Conservation (phyloP, 2,888 invertebrate genomes). For the Watsonalla binaria region DNA sequence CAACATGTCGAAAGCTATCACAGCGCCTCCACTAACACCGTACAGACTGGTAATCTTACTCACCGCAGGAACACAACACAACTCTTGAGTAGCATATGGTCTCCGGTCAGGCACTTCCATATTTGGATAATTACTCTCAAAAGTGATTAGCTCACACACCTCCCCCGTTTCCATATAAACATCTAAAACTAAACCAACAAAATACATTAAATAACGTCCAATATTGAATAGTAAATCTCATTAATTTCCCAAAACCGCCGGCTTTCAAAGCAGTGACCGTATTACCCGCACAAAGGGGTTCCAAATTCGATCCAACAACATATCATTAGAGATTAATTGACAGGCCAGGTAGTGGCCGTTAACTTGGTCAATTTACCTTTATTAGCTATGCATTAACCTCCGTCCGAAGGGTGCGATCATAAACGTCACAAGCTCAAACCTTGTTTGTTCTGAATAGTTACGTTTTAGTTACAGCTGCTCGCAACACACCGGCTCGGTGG, state of each 20-base stretch:
- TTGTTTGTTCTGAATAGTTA: neutral
- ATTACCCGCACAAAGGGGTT: neutral
- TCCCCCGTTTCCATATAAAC: neutral
- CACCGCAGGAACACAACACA: too few relatives aligned
- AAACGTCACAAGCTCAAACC: conserved; percentile 1
- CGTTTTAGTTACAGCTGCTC: neutral
- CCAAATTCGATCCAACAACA: neutral
- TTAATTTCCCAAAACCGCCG: neutral
- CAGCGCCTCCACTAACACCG: too few relatives aligned
- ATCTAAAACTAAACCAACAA: neutral
- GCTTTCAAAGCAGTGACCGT: neutral
- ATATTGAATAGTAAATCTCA: neutral
- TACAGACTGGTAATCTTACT: too few relatives aligned
- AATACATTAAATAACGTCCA: neutral
- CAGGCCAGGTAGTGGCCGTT: neutral
- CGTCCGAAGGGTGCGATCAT: neutral
- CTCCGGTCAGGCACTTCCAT: too few relatives aligned
- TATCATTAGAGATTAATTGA: conserved; percentile 1
- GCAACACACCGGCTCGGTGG: too few relatives aligned
- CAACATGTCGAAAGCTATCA: too few relatives aligned
- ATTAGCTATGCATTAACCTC: conserved; percentile 21
- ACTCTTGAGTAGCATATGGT: too few relatives aligned
- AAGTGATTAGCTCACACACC: too few relatives aligned
- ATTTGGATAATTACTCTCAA: too few relatives aligned
- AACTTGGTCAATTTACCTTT: conserved; percentile 25